phyloP scores from a whole-genome alignment of 2,888 invertebrate species.

The Mythimna ferrago region DNA sequence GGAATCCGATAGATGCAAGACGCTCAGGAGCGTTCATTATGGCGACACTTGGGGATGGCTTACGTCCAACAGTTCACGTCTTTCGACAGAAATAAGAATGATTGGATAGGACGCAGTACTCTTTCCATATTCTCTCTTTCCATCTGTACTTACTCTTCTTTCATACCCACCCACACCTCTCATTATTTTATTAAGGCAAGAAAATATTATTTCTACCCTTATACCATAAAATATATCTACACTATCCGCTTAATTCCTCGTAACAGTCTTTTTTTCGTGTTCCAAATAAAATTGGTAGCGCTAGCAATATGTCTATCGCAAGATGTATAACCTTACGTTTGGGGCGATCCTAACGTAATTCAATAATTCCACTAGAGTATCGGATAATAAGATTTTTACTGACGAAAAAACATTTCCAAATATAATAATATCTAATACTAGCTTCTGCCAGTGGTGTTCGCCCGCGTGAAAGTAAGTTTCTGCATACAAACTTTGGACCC shows the following conservation, averaged over 20 bases:
- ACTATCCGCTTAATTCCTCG: slow-evolving; percentile 3
- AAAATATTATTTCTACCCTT: slow-evolving; percentile 3
- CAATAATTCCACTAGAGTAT: not conserved
- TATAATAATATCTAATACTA: too few relatives aligned
- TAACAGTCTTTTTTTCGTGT: not conserved
- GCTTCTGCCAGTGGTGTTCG: too few relatives aligned
- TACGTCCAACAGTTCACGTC: too few relatives aligned
- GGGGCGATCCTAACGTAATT: slow-evolving; percentile 4
- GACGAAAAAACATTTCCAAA: not conserved
- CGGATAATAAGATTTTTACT: not conserved
- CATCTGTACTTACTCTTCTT: not conserved
- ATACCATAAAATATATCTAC: not conserved
- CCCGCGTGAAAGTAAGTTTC: too few relatives aligned
- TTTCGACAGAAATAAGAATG: too few relatives aligned
- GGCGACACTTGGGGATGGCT: too few relatives aligned
- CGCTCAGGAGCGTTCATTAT: too few relatives aligned
- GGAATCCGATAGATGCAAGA: too few relatives aligned
- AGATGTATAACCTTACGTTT: not conserved
- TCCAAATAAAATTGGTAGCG: not conserved
- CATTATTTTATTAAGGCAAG: not conserved
- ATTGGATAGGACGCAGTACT: too few relatives aligned
- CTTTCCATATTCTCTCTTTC: too few relatives aligned
- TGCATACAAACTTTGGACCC: too few relatives aligned
- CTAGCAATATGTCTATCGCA: slow-evolving; percentile 13
- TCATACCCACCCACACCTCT: not conserved